phyloP scores from a whole-genome alignment of 2,888 invertebrate genomes.

The Nasonia oneida region DNA sequence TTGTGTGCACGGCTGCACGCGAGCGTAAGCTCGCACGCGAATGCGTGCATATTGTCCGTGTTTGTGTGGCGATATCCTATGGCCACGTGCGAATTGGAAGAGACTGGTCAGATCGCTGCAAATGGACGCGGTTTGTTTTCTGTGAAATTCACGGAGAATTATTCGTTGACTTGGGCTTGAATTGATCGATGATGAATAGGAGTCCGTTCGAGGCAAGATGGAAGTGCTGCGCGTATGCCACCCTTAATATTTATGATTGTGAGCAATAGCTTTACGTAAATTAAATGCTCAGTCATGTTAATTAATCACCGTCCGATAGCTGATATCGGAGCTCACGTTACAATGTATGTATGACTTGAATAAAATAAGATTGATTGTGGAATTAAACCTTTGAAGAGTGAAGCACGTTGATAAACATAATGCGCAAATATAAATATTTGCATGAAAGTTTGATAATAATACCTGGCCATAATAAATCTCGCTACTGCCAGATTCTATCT shows the following conservation, averaged over 20 bases:
- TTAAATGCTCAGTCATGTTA: neutral
- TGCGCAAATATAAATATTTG: neutral
- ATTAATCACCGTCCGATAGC: neutral
- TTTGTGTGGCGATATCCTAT: neutral
- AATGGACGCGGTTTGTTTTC: conserved; percentile 10
- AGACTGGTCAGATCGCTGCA: neutral
- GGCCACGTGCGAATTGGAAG: neutral
- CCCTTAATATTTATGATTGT: neutral
- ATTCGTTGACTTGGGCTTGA: neutral
- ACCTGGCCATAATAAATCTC: neutral
- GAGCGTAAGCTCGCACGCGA: neutral
- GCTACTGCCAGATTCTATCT: neutral
- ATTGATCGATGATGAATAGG: neutral
- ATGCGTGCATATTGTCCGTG: neutral
- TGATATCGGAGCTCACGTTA: neutral
- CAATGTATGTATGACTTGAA: too few species aligned
- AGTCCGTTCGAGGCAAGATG: neutral
- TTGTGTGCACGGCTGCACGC: conserved; percentile 20
- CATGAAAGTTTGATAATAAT: neutral
- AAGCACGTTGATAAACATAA: neutral
- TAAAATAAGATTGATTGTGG: too few species aligned
- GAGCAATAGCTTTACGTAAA: neutral
- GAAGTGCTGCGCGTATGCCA: neutral
- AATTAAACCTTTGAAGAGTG: neutral
- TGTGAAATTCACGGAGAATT: neutral